phyloP scores from a whole-genome alignment of 2,113 vertebrate genomes.

The Prochilodus magdalenae region DNA sequence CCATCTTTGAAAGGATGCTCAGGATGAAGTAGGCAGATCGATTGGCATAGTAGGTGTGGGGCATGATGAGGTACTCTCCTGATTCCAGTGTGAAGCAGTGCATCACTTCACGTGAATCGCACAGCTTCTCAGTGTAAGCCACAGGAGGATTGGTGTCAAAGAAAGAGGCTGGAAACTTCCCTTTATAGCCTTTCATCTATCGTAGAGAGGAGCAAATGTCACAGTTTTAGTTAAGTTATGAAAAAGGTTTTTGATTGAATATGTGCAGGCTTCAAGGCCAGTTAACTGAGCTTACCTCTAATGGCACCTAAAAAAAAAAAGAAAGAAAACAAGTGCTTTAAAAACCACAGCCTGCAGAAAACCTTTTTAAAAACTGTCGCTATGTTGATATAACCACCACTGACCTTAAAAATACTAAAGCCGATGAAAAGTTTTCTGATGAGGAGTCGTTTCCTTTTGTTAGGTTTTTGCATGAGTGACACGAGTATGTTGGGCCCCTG shows the following conservation, averaged over 20 bases:
- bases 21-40: slow-evolving; percentile 50
- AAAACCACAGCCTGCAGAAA: neutral
- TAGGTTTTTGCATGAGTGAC: slow-evolving; percentile 74
- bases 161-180: slow-evolving; percentile 32
- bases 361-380: neutral
- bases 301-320: slow-evolving; percentile 60
- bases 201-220: neutral
- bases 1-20: slow-evolving; percentile 51
- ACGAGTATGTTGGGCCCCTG: slow-evolving; percentile 59
- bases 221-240: neutral
- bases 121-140: slow-evolving; percentile 12
- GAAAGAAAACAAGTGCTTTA: slow-evolving; percentile 37
- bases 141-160: slow-evolving; percentile 19
- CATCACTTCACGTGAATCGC: slow-evolving; percentile 47
- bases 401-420: slow-evolving; percentile 68
- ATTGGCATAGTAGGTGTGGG: slow-evolving; percentile 43
- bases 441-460: slow-evolving; percentile 68
- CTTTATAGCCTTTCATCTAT: slow-evolving; percentile 30
- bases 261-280: neutral
- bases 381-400: neutral
- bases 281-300: slow-evolving; percentile 62
- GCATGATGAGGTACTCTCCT: slow-evolving; percentile 59
- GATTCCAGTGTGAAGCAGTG: slow-evolving; percentile 43
- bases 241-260: neutral
- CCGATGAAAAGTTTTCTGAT: slow-evolving; percentile 66